Percentiles rank a stretch among this genome's conserved stretches.
These are phyloP conservation scores for Geopemphigus sp. DNA, from an alignment of 1,140 invertebrate species.

Conservation along the genomic window DNA sequence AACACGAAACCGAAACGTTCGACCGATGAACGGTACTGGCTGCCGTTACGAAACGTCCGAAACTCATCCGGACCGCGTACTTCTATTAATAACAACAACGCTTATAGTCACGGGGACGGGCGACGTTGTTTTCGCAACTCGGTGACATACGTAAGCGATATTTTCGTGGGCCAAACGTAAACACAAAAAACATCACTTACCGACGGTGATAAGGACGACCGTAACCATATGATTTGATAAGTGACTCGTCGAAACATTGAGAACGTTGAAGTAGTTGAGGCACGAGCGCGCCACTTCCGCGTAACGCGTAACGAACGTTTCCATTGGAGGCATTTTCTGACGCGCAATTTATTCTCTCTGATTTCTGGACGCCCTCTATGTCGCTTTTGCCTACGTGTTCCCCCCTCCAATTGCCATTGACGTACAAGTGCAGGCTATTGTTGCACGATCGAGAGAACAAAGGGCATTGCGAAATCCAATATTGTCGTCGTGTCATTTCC, in stretches of 20 bases:
- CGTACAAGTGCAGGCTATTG: background rate
- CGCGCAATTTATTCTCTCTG: background rate
- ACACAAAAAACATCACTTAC: background rate
- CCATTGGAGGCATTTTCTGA: background rate
- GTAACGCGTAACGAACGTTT: background rate
- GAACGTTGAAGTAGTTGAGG: background rate
- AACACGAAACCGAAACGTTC: background rate
- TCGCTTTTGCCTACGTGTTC: too few species aligned
- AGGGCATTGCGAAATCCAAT: too few species aligned
- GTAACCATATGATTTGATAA: conserved; percentile 15
- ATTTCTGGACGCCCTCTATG: background rate
- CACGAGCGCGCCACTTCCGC: too few species aligned
- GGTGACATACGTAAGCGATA: too few species aligned
- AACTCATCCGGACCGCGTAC: background rate
- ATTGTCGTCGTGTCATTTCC: too few species aligned
- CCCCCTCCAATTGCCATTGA: background rate
- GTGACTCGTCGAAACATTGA: background rate
- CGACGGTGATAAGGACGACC: background rate
- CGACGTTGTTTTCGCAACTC: conserved; percentile 5
- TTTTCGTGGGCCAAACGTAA: background rate
- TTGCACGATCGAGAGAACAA: background rate
- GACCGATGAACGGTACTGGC: background rate
- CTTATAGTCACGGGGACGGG: background rate
- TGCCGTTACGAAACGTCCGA: background rate
- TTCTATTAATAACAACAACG: background rate